These are phyloP conservation scores for Lissocephala sabroskyi DNA, from an alignment of 2,888 invertebrate genomes.

Conservation along the genomic window DNA sequence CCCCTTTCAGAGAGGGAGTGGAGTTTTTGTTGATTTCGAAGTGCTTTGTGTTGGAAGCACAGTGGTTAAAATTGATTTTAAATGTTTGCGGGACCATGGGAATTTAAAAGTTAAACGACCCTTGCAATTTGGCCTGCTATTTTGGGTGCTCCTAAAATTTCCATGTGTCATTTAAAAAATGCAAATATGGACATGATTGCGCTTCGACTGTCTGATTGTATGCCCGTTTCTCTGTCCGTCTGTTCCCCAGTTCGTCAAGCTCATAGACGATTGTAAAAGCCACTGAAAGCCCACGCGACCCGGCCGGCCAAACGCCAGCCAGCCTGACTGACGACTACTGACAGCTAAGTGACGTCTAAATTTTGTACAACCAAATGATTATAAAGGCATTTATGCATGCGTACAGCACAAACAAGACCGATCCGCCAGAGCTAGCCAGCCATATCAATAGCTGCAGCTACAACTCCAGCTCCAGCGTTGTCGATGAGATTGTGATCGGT, in stretches of 20 bases:
- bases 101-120: conserved; percentile 12
- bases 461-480: too few species aligned
- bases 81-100: too few species aligned
- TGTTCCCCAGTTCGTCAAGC: conserved; percentile 8
- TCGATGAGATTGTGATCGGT: too few species aligned
- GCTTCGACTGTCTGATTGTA: conserved; percentile 4
- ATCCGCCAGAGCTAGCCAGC: too few species aligned
- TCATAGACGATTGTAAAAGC: conserved; percentile 12
- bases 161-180: conserved; percentile 65
- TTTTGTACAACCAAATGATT: conserved; percentile 61
- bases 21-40: too few species aligned
- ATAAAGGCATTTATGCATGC: conserved; percentile 64
- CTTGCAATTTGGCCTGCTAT: conserved; percentile 39
- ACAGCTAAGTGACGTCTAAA: conserved; percentile 67
- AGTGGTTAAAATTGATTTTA: too few species aligned
- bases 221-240: conserved; percentile 9
- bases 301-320: conserved; percentile 37
- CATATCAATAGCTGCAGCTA: too few species aligned
- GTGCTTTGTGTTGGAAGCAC: too few species aligned
- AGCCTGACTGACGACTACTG: conserved; percentile 31
- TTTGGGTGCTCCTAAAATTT: conserved; percentile 42
- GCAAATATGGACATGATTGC: conserved; percentile 63
- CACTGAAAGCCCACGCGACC: neutral
- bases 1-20: too few species aligned
- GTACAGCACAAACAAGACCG: conserved; percentile 20